Conservation (phyloP, 2,888 invertebrate species). For the Ferrisia virgata region DNA sequence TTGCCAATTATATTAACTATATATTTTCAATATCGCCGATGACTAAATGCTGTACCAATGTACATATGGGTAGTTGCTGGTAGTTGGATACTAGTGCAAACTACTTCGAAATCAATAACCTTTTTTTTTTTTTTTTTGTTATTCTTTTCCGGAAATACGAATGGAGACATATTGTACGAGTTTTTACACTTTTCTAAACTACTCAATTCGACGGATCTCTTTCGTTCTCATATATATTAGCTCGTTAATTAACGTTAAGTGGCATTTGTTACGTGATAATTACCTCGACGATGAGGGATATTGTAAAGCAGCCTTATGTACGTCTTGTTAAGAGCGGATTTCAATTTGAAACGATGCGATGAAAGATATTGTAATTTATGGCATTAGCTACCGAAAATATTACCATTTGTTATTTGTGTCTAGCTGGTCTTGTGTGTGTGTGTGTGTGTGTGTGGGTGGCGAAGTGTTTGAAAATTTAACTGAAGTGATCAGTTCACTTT, state of each 20-base stretch:
- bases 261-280: not conserved
- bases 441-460: too few species aligned
- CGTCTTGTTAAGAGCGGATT: not conserved
- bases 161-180: too few species aligned
- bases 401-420: not conserved
- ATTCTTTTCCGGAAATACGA: too few species aligned
- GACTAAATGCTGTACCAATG: not conserved
- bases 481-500: too few species aligned
- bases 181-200: too few species aligned
- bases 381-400: not conserved
- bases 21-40: constrained; percentile 9
- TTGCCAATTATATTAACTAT: not conserved
- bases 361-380: not conserved
- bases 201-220: too few species aligned
- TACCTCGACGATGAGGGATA: not conserved
- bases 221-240: not conserved
- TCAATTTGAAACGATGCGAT: not conserved
- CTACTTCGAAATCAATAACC: not conserved
- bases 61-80: too few species aligned
- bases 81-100: not conserved
- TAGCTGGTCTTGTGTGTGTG: too few species aligned
- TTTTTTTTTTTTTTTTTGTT: not conserved
- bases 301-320: not conserved
- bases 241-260: not conserved
- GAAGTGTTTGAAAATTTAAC: too few species aligned